Conservation (phyloP, 2,113 vertebrate genomes). For the Vanacampus margaritifer region DNA sequence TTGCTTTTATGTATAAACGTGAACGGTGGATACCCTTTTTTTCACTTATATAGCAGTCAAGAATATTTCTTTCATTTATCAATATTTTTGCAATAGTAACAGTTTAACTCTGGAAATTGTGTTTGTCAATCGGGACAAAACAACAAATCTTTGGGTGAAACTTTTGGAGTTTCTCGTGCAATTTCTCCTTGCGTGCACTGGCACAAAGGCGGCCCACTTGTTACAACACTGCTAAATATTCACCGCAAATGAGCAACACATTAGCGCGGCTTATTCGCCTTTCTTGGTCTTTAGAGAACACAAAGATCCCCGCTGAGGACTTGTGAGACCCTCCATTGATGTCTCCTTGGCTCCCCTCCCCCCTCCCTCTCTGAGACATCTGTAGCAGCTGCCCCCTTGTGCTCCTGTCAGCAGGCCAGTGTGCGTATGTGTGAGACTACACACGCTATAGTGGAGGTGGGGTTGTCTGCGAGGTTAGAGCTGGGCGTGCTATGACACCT, state of each 20-base stretch:
- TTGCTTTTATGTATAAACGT: too few species aligned
- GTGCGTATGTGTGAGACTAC: conserved; percentile 41
- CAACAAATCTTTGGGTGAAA: background rate
- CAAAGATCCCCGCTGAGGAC: conserved; percentile 62
- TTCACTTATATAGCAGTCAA: background rate
- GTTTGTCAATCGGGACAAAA: background rate
- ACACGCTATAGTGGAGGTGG: conserved; percentile 50
- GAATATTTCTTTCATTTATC: background rate
- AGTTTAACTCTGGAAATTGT: background rate
- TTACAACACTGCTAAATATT: conserved; percentile 6
- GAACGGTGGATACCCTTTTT: too few species aligned
- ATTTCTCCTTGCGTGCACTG: background rate
- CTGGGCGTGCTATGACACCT: conserved; percentile 69
- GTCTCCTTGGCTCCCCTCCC: conserved; percentile 69
- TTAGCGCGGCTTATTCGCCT: conserved; percentile 57
- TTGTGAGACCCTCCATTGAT: conserved; percentile 71
- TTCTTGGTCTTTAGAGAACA: conserved; percentile 65
- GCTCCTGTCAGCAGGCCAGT: conserved; percentile 72
- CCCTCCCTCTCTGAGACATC: conserved; percentile 72
- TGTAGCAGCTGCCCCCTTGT: conserved; percentile 81
- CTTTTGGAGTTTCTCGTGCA: background rate
- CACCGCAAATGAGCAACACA: conserved; percentile 45
- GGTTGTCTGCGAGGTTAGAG: conserved; percentile 61
- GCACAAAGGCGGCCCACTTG: conserved; percentile 8
- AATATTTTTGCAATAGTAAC: background rate